phyloP scores from a whole-genome alignment of 92 coral and sea anemone species.

The Siderastrea radians region DNA sequence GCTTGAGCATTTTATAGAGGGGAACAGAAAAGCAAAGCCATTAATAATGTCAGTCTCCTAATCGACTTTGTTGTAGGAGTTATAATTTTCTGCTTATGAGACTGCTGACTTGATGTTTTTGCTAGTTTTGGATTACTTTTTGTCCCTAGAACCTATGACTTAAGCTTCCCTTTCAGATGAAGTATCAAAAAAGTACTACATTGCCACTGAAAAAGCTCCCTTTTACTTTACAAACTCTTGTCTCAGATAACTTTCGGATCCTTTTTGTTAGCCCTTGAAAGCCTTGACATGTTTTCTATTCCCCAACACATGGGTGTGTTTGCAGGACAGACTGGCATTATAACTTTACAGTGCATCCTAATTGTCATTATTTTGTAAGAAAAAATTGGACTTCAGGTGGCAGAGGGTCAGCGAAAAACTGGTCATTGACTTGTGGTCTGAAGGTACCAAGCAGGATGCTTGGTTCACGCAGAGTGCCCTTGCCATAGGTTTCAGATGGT shows the following conservation, averaged over 20 bases:
- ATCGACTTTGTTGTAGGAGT: no score
- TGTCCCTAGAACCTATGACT: not conserved
- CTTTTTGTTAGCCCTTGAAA: not conserved
- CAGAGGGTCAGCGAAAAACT: not conserved
- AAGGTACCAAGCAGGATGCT: not conserved
- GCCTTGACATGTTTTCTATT: not conserved
- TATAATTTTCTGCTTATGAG: not conserved
- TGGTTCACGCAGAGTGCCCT: no score
- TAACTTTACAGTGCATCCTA: not conserved
- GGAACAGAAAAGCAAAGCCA: no score
- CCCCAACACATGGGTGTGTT: not conserved
- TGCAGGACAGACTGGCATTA: not conserved
- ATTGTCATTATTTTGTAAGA: not conserved
- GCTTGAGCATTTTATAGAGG: no score
- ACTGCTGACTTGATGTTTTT: not conserved
- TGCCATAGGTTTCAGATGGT: not conserved
- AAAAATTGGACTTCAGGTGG: not conserved
- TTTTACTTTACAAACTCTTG: not conserved
- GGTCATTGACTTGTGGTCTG: conserved; percentile 1
- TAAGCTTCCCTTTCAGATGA: no score
- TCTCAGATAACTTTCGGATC: not conserved
- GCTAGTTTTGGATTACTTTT: not conserved
- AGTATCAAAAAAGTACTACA: not conserved
- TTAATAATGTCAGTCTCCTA: no score
- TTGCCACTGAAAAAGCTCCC: not conserved